phyloP scores from a whole-genome alignment of 2,888 invertebrate genomes.

The Zaprionus bogoriensis region DNA sequence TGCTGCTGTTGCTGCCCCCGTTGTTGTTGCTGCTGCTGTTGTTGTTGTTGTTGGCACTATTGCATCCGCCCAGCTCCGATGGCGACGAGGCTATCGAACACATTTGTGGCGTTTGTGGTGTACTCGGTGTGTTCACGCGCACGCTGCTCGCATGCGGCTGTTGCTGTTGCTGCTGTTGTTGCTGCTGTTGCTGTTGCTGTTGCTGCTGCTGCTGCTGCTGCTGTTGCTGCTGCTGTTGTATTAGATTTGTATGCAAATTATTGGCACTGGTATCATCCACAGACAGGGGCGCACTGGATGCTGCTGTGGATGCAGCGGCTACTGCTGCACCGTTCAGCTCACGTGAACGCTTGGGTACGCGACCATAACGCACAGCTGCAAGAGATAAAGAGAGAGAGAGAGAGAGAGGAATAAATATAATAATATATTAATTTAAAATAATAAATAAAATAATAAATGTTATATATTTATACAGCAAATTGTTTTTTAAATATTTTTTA shows the following conservation, averaged over 20 bases:
- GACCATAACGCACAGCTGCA: constrained; percentile 96
- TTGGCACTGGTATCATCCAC: constrained; percentile 66
- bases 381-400: constrained; percentile 39
- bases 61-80: constrained; percentile 81
- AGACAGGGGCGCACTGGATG: constrained; percentile 57
- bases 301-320: constrained; percentile 33
- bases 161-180: constrained; percentile 57
- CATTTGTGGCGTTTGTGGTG: constrained; percentile 84
- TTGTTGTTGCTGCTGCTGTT: constrained; percentile 55
- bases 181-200: constrained; percentile 46
- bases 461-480: no score
- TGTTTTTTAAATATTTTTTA: no score
- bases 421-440: no score
- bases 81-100: constrained; percentile 83
- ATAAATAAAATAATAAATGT: no score
- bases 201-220: constrained; percentile 53
- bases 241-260: constrained; percentile 57
- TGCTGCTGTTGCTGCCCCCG: constrained; percentile 53
- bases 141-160: constrained; percentile 75
- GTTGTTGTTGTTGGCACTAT: constrained; percentile 77
- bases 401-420: no score
- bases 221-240: constrained; percentile 48
- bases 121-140: constrained; percentile 84
- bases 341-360: constrained; percentile 96
- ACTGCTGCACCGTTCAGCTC: constrained; percentile 86